A percentile compares a stretch with the other conserved stretches of the same genome.
Conservation (phyloP, 2,113 vertebrate species). For the Epinephelus cyanopodus region DNA sequence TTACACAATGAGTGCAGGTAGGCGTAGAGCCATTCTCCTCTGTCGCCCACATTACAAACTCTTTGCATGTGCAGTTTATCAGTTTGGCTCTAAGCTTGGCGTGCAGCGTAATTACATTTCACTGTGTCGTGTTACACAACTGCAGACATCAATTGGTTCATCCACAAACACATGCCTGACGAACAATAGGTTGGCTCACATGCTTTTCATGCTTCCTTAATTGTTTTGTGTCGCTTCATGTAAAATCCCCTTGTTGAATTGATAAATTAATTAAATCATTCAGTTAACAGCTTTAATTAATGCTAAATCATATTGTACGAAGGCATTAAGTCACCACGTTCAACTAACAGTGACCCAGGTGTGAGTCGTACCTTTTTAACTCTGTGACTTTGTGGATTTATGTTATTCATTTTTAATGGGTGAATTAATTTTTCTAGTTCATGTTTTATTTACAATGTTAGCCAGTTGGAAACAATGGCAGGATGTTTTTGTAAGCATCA, state of each 20-base stretch:
- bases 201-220: constrained; percentile 44
- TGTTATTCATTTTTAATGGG: constrained; percentile 29
- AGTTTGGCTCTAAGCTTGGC: constrained; percentile 20
- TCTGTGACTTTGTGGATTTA: constrained; percentile 12
- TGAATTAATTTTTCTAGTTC: not conserved
- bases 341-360: constrained; percentile 15
- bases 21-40: constrained; percentile 7
- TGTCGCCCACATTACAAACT: constrained; percentile 29
- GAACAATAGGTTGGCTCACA: constrained; percentile 39
- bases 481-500: not conserved
- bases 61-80: constrained; percentile 20
- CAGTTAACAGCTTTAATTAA: constrained; percentile 45
- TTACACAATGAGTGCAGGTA: constrained; percentile 3
- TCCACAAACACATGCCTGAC: constrained; percentile 23
- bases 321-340: constrained; percentile 24
- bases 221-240: constrained; percentile 47
- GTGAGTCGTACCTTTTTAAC: constrained; percentile 18
- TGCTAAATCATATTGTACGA: constrained; percentile 29
- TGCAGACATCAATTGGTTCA: constrained; percentile 35
- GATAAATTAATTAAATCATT: constrained; percentile 31
- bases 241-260: constrained; percentile 38
- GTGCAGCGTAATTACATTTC: constrained; percentile 38
- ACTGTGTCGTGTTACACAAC: constrained; percentile 18
- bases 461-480: not conserved
- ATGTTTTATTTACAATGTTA: constrained; percentile 3